A percentile compares a stretch with the other conserved stretches of the same genome.
Evolutionary conservation across 2,888 invertebrate genomes (phyloP).

Genomic region (Apodemia duryi): DNA sequence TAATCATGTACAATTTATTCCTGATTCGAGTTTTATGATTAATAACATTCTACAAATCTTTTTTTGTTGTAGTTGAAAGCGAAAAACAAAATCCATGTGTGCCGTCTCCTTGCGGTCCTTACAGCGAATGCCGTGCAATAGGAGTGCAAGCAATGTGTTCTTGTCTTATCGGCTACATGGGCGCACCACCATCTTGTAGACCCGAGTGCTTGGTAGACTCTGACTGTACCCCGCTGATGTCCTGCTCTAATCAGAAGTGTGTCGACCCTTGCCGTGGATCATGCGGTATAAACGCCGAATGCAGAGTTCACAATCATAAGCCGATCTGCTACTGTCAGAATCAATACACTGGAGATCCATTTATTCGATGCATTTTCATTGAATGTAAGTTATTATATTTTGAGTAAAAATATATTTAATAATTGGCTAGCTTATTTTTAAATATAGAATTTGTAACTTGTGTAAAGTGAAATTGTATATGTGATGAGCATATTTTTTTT

Average conservation of each 20-base stretch:
- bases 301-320: conserved; percentile 89
- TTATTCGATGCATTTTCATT: conserved; percentile 79
- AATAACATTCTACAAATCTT: not conserved
- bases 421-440: not conserved
- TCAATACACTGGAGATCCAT: conserved; percentile 89
- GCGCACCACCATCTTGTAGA: conserved; percentile 87
- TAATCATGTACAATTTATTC: not conserved
- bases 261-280: conserved; percentile 89
- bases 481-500: too few species aligned
- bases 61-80: conserved; percentile 41
- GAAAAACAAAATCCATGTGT: conserved; percentile 76
- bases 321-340: conserved; percentile 90
- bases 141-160: conserved; percentile 83
- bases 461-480: too few species aligned
- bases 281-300: conserved; percentile 88
- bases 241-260: conserved; percentile 89
- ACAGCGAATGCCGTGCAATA: conserved; percentile 82
- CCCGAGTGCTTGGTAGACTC: conserved; percentile 91
- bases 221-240: conserved; percentile 86
- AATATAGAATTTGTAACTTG: not conserved
- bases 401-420: not conserved
- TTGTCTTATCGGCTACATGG: conserved; percentile 86
- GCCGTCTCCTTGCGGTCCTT: conserved; percentile 88
- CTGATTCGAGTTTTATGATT: not conserved
- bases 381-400: conserved; percentile 46